Evolutionary conservation across 2,888 invertebrate species (phyloP), one percentile per base, ranked within the genome.

Genomic region (Tetheella fluctuosa): DNA sequence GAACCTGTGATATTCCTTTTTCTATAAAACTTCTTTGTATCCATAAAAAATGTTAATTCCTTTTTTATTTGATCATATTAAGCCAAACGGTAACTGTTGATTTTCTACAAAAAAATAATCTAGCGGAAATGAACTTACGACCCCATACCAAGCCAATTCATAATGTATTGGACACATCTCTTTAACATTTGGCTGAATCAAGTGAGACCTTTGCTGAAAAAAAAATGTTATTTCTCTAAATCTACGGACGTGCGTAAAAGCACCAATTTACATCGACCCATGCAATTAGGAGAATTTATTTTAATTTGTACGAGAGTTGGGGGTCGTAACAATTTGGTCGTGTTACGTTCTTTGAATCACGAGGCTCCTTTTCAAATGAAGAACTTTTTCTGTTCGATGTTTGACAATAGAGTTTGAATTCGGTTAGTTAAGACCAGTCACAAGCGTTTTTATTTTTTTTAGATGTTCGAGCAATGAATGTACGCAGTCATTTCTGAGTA

Each of bases 381-480:
- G 48, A 55, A 57, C 55, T 62, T 71, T 74, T 75, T 75, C 67
- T 68, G 71, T 70, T 71, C 69, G 62, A 71, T 64, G 67, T 74
- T 73, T 71, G 69, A 79, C 77, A 79, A 81, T 77, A 71, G 74
- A 69, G 68, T 68, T 34, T 79, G 78, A 80, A 77, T 80, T 81
- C 79, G 75, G 80, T 83, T 83, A 79, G 80, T 81, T 83, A 79
- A 67, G 75, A 73, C 72, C 73, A 69, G 77, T 74, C 76, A 73
- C 76, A 76, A 69, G 65, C 64, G 61, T 69, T 74, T 64, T 63
- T 68, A 75, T 59, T 58, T 56, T 62, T 57, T 37, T 55, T 60
- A 54, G 28, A 37, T 17, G 30, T 59, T 53, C 54, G 39, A 39
- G 39, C 54, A 37, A 52, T 52, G 54, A 23, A 58, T 52, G 57